Percentiles rank a stretch among this genome's conserved stretches.
phyloP scores from a whole-genome alignment of 2,888 invertebrate species.

The Epistrophella euchroma region DNA sequence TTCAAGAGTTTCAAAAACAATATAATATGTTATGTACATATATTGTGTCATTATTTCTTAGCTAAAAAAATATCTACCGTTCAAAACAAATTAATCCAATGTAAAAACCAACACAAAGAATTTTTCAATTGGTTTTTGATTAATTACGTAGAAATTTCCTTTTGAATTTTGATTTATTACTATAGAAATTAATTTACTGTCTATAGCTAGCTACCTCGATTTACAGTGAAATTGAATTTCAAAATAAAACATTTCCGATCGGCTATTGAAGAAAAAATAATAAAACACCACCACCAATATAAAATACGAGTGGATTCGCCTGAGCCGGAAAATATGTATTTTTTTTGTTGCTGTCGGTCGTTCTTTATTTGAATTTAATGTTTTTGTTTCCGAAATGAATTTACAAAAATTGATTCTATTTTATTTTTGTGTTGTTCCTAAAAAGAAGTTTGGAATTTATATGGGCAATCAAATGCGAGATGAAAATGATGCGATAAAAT shows the following conservation, averaged over 20 bases:
- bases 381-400: conserved; percentile 51
- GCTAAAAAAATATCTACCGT: background rate
- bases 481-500: conserved; percentile 24
- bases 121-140: conserved; percentile 36
- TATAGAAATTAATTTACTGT: background rate
- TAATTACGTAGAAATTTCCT: conserved; percentile 34
- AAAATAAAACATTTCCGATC: conserved; percentile 12
- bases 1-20: background rate
- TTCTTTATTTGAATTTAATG: conserved; percentile 41
- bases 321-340: background rate
- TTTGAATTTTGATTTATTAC: conserved; percentile 50
- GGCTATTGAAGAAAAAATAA: conserved; percentile 11
- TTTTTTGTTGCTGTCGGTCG: background rate
- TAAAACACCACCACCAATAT: conserved; percentile 29
- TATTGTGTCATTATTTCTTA: no score
- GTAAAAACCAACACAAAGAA: conserved; percentile 3
- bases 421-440: conserved; percentile 15
- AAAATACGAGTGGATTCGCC: background rate
- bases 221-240: conserved; percentile 19
- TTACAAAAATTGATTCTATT: conserved; percentile 9
- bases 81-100: conserved; percentile 20
- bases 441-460: conserved; percentile 56
- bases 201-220: background rate
- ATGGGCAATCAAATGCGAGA: conserved; percentile 42
- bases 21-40: no score